Conservation (phyloP, 2,797 vertebrate genomes). For the Hydrophis major region DNA sequence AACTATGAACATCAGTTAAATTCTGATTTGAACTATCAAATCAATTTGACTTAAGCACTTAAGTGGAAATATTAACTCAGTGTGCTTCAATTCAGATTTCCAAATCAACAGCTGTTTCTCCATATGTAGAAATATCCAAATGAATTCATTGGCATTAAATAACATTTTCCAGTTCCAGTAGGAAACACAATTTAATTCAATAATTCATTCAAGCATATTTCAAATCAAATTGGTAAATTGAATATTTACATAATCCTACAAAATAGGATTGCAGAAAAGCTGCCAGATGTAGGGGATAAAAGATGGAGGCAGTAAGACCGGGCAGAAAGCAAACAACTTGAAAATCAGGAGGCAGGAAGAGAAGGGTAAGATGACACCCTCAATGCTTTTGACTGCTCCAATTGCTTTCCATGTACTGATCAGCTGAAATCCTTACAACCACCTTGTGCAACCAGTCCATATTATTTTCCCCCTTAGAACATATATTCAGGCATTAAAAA, state of each 20-base stretch:
- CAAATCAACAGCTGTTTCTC: neutral
- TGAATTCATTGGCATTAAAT: neutral
- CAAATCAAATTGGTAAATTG: neutral
- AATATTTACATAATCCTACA: neutral
- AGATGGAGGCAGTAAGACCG: neutral
- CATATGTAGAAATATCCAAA: neutral
- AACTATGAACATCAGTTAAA: neutral
- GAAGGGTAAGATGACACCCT: neutral
- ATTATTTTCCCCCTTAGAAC: neutral
- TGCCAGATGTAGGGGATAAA: neutral
- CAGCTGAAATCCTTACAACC: neutral
- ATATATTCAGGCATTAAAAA: neutral
- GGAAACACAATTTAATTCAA: neutral
- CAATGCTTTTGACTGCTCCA: neutral
- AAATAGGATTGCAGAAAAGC: neutral
- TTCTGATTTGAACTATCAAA: neutral
- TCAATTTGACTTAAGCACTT: neutral
- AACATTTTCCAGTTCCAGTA: neutral
- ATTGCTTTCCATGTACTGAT: neutral
- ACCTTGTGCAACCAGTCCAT: neutral
- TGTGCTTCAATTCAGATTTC: neutral
- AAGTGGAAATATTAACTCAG: neutral
- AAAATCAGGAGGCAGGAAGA: neutral
- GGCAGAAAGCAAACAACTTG: neutral
- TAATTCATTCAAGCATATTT: neutral